These are phyloP conservation scores for Noctua janthe DNA, from an alignment of 2,888 invertebrate genomes.

Conservation along the genomic window DNA sequence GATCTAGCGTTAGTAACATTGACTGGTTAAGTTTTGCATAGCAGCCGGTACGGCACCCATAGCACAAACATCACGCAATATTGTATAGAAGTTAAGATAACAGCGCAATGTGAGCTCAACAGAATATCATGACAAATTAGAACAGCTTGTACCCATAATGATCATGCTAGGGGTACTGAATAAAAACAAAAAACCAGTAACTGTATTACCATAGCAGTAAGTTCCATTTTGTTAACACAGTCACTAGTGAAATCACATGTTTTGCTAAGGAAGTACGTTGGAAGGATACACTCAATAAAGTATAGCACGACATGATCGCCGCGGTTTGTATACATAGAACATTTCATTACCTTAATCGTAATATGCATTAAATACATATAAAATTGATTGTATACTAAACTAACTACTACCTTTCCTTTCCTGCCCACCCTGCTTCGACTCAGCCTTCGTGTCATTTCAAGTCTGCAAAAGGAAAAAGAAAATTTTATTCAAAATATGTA, in stretches of 20 bases:
- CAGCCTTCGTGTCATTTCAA: slow-evolving; percentile 66
- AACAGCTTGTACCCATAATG: neutral
- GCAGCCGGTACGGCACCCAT: slow-evolving; percentile 19
- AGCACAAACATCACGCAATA: slow-evolving; percentile 17
- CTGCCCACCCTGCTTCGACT: slow-evolving; percentile 51
- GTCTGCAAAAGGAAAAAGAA: slow-evolving; percentile 51
- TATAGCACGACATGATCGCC: slow-evolving; percentile 5
- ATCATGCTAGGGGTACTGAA: slow-evolving; percentile 22
- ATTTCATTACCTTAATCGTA: slow-evolving; percentile 35
- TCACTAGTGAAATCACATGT: slow-evolving; percentile 11
- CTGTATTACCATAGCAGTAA: slow-evolving; percentile 13
- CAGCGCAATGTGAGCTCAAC: neutral
- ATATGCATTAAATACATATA: slow-evolving; percentile 68
- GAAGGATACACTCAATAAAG: slow-evolving; percentile 44
- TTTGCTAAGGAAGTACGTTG: slow-evolving; percentile 20
- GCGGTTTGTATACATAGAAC: slow-evolving; percentile 44
- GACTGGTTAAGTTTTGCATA: slow-evolving; percentile 66
- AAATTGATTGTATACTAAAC: slow-evolving; percentile 51
- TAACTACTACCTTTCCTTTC: slow-evolving; percentile 48
- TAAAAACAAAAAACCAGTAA: slow-evolving; percentile 22
- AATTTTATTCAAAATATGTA: neutral
- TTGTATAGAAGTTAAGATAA: slow-evolving; percentile 5
- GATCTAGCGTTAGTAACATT: slow-evolving; percentile 73
- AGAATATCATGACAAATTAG: neutral
- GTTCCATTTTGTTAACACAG: neutral